Conservation (phyloP, 2,113 vertebrate species). For the Equus quagga region DNA sequence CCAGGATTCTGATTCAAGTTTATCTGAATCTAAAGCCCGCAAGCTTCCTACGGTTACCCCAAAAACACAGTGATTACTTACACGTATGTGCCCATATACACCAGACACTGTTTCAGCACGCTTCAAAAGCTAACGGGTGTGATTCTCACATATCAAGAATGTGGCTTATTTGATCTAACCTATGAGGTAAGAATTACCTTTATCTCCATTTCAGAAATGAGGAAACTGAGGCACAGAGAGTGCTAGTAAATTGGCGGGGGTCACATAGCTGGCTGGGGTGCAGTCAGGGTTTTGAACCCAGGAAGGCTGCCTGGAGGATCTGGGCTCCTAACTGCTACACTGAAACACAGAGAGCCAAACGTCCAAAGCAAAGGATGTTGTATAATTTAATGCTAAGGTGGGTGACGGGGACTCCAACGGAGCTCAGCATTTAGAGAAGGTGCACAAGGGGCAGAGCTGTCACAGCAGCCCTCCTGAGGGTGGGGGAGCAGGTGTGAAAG, state of each 20-base stretch:
- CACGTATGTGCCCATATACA: fast-evolving
- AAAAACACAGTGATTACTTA: background rate
- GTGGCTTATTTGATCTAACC: background rate
- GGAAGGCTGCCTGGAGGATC: background rate
- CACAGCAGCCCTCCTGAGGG: background rate
- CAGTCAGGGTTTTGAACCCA: background rate
- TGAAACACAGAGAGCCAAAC: background rate
- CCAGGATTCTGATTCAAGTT: background rate
- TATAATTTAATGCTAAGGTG: background rate
- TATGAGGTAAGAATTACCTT: background rate
- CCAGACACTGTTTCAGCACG: background rate
- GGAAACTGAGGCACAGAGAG: background rate
- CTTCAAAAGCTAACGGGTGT: background rate
- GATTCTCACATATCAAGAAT: background rate
- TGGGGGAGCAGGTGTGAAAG: background rate
- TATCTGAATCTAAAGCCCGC: background rate
- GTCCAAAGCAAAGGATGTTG: background rate
- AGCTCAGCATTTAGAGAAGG: background rate
- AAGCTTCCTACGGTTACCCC: too few species aligned
- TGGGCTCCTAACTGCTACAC: background rate
- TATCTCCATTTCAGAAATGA: background rate
- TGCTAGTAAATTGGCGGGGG: background rate
- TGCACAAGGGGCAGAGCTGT: too few species aligned
- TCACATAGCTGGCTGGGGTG: background rate
- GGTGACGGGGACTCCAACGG: background rate